Percentiles rank a stretch among this genome's conserved stretches.
Conservation (phyloP, 2,113 vertebrate genomes). For the Trogon melanurus region DNA sequence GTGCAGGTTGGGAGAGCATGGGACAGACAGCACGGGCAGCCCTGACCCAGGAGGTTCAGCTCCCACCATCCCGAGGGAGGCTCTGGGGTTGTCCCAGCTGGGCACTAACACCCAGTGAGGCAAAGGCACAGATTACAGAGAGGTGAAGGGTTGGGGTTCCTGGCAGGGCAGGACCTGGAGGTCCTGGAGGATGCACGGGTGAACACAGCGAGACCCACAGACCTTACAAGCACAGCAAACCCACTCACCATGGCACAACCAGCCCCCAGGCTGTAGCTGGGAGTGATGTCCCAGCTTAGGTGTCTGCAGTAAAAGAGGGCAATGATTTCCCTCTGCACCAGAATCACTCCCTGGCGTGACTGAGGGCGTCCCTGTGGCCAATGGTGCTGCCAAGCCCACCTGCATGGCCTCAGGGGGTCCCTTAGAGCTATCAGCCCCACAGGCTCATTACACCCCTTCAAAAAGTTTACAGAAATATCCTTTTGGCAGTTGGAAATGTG, state of each 20-base stretch:
- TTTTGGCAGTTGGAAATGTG: neutral
- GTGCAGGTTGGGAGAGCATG: neutral
- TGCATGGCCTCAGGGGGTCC: neutral
- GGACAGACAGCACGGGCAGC: neutral
- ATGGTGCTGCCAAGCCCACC: accelerated
- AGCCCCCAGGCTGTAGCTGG: accelerated
- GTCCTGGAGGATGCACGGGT: neutral
- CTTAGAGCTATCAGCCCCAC: neutral
- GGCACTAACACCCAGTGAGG: neutral
- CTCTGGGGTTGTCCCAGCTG: neutral
- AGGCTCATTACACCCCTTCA: neutral
- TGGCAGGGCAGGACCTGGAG: neutral
- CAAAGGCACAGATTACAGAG: accelerated
- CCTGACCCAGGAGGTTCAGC: neutral
- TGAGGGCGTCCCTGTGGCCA: accelerated
- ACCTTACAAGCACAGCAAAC: neutral
- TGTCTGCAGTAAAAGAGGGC: neutral
- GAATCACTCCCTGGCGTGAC: neutral
- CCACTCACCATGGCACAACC: accelerated
- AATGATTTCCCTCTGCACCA: neutral
- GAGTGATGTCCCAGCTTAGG: neutral
- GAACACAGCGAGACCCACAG: neutral
- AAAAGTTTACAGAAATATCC: neutral
- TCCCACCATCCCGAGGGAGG: neutral
- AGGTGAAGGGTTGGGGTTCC: neutral